These are phyloP conservation scores for Onychostruthus taczanowskii DNA, from an alignment of 2,113 vertebrate species.

Conservation along the genomic window DNA sequence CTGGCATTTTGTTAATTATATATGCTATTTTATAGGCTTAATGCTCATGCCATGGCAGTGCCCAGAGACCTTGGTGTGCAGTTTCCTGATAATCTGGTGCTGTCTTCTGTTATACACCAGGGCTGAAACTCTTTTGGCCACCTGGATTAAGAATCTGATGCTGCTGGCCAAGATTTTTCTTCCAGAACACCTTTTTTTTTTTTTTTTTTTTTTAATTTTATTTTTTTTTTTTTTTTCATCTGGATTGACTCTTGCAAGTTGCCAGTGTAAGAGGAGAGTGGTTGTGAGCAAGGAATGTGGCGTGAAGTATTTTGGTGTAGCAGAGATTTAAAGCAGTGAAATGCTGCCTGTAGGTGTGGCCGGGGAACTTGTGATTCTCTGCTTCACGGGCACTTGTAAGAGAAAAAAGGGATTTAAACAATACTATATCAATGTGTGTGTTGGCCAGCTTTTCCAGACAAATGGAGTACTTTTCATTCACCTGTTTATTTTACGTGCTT, in stretches of 20 bases:
- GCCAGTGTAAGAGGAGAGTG: background rate
- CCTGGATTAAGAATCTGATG: background rate
- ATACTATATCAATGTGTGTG: background rate
- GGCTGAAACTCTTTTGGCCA: background rate
- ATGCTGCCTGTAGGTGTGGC: background rate
- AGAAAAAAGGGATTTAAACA: background rate
- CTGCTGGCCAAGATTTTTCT: background rate
- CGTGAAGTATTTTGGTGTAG: background rate
- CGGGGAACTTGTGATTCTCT: background rate
- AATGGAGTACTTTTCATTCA: background rate
- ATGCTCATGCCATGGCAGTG: background rate
- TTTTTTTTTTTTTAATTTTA: background rate
- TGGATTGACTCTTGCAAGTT: background rate
- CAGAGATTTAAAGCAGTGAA: background rate
- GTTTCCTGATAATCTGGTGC: background rate
- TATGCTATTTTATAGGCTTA: background rate
- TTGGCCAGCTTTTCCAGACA: background rate
- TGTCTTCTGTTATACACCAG: background rate
- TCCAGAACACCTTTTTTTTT: background rate
- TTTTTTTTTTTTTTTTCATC: background rate
- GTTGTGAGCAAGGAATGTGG: background rate
- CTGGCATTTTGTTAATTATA: constrained; percentile 23
- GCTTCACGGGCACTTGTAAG: background rate
- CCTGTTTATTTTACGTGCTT: background rate
- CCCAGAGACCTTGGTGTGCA: background rate